Base-by-base conservation (phyloP, 1,140 invertebrate genomes). In the Trialeurodes vaporariorum region DNA sequence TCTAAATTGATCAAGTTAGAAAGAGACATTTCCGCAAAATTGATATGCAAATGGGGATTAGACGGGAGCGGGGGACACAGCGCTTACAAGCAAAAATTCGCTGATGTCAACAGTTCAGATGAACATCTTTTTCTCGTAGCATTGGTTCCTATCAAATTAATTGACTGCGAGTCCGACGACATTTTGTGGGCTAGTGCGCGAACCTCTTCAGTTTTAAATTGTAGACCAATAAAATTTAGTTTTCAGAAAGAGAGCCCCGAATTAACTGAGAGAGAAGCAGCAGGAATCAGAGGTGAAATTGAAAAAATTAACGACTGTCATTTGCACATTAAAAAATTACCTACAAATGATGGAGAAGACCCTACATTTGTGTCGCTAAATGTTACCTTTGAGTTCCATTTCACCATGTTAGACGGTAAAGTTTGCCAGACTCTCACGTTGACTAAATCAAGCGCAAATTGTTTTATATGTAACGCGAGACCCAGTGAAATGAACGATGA, bases 371-470 rank as follows among this genome's bases (percentile, higher is more conserved):
- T 49, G 34, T 9, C 5, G 34, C 5, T 5, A 49, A 49, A 49
- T 49, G 66, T 78, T 24, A 68, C 63, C 22, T 72, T 75, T 67
- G 67, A 65, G 67, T 59, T 78, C 27, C 40, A 68, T n/a, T 70
- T 77, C 24, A 79, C 76, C 25, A 79, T 80, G 76, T 72, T 81
- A 21, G 77, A 81, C 68, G 76, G 73, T 12, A 80, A 82, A 74
- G 76, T 79, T 2, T 77, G 75, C 61, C 79, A 81, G 70, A 75
- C 76, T 11, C 66, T 76, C 25, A 77, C 75, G 13, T 64, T 64
- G 0, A 79, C 74, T 34, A 72, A 59, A 67, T 80, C 77, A 23
- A 70, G 68, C 61, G 69, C 72, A n/a, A 66, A 34, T 59, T 81
- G 78, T 66, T 79, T 77, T 68, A 74, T 79, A 26, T 79, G 77